Conservation (phyloP, 2,113 vertebrate species). For the Colius striatus region DNA sequence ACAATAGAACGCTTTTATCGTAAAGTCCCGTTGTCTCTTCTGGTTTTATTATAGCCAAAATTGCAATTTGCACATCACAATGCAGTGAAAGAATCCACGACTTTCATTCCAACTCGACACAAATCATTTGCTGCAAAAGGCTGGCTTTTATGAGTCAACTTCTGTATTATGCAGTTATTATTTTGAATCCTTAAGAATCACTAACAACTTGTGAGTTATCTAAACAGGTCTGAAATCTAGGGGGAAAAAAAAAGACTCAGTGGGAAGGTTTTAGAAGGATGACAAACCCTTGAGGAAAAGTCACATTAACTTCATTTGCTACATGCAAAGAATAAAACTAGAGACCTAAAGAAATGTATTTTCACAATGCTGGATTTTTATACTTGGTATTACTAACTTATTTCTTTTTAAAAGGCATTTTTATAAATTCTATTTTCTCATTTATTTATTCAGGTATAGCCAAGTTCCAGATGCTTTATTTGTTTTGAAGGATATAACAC, state of each 20-base stretch:
- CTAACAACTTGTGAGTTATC: constrained; percentile 51
- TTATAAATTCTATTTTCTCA: background rate
- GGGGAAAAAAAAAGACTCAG: background rate
- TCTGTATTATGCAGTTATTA: background rate
- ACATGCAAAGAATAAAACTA: background rate
- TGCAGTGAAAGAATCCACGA: constrained; percentile 6
- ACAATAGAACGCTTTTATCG: constrained; percentile 66
- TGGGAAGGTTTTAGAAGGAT: background rate
- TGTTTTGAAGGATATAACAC: background rate
- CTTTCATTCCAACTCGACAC: constrained; percentile 34
- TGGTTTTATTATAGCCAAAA: constrained; percentile 34
- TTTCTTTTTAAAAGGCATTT: background rate
- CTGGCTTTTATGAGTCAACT: constrained; percentile 37
- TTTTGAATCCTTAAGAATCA: constrained; percentile 18
- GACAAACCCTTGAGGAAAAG: background rate
- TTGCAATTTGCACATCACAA: constrained; percentile 56
- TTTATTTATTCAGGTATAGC: background rate
- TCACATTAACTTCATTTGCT: background rate
- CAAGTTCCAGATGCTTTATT: background rate
- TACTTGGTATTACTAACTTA: background rate
- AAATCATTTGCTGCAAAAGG: constrained; percentile 36
- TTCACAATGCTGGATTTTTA: background rate
- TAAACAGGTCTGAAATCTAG: constrained; percentile 10
- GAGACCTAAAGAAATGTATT: background rate
- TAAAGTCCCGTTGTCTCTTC: constrained; percentile 42